Conservation (phyloP, 2,113 vertebrate species). For the Ahaetulla prasina region DNA sequence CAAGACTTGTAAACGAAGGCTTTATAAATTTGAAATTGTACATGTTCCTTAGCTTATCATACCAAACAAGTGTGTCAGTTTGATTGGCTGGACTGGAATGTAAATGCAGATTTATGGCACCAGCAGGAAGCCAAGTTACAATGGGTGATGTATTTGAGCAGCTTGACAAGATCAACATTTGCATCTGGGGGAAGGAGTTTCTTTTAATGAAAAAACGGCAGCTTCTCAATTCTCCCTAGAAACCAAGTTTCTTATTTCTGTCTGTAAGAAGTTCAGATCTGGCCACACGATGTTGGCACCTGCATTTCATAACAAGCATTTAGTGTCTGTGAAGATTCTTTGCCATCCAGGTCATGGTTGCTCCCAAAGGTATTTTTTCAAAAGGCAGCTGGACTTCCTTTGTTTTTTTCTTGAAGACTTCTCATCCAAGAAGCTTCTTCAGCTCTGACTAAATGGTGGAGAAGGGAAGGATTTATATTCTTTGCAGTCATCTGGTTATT, state of each 20-base stretch:
- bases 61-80: neutral
- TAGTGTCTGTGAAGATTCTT: neutral
- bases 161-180: conserved; percentile 9
- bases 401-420: neutral
- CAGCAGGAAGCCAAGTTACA: neutral
- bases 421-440: neutral
- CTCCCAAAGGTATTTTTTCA: neutral
- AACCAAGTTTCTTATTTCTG: neutral
- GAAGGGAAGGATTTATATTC: neutral
- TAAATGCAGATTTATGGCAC: conserved; percentile 1
- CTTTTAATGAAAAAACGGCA: neutral
- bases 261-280: neutral
- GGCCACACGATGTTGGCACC: neutral
- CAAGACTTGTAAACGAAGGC: conserved; percentile 26
- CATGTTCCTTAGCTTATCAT: conserved; percentile 9
- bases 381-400: neutral
- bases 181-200: neutral
- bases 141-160: neutral
- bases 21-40: neutral
- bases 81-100: conserved; percentile 5
- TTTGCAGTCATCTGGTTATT: neutral
- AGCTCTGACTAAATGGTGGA: neutral
- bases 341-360: neutral
- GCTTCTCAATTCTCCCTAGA: neutral
- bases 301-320: neutral